phyloP scores from a whole-genome alignment of 2,888 invertebrate genomes.

The Leptopterna dolabrata region DNA sequence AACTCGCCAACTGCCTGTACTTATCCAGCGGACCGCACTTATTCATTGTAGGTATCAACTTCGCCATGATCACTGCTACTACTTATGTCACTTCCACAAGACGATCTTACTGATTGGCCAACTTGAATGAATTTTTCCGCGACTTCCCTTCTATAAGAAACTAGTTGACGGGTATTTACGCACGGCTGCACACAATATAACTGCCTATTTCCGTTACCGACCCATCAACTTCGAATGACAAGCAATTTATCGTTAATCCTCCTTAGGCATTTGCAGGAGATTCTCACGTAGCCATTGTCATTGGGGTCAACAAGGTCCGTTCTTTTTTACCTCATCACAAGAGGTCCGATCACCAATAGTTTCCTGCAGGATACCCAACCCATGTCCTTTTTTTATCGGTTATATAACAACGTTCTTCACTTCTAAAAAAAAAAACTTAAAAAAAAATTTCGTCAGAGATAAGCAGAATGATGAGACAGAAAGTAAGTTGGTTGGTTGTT shows the following conservation, averaged over 20 bases:
- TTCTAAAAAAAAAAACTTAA: no score
- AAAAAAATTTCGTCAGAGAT: no score
- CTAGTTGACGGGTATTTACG: no score
- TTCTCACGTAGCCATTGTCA: not conserved
- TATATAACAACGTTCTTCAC: not conserved
- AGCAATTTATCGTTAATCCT: no score
- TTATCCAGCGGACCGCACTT: constrained; percentile 72
- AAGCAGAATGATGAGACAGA: no score
- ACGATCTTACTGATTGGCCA: no score
- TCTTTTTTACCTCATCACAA: not conserved
- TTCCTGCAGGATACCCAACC: not conserved
- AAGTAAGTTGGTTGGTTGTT: no score
- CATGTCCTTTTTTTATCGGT: not conserved
- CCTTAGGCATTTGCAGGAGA: no score
- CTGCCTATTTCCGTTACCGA: not conserved
- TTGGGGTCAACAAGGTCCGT: not conserved
- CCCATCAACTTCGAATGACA: no score
- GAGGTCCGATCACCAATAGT: not conserved
- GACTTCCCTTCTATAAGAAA: no score
- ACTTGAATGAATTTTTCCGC: no score
- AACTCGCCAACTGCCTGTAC: constrained; percentile 75
- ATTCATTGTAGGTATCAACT: not conserved
- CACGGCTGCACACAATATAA: not conserved
- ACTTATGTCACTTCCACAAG: not conserved
- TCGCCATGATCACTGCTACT: no score